Conservation (phyloP, 2,113 vertebrate species). For the Balaeniceps rex region DNA sequence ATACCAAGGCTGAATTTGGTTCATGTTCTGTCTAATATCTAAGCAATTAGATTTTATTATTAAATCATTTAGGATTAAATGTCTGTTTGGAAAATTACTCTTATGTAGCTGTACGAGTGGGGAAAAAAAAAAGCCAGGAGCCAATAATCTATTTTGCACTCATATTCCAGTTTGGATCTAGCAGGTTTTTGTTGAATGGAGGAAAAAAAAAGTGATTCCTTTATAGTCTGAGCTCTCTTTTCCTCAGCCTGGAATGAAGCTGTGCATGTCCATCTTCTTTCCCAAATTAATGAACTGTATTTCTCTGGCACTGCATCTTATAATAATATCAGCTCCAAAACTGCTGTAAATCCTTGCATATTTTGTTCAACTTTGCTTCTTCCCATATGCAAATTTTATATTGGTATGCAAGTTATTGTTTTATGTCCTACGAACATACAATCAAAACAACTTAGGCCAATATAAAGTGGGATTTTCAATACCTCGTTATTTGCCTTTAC, state of each 20-base stretch:
- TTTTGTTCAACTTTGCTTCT: background rate
- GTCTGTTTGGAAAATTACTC: background rate
- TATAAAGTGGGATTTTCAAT: background rate
- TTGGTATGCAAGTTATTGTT: background rate
- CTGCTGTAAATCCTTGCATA: background rate
- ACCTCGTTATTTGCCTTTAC: background rate
- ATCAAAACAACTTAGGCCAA: background rate
- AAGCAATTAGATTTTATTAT: background rate
- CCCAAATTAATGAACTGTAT: background rate
- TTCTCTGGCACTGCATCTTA: background rate
- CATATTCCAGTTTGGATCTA: background rate
- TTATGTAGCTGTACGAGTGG: background rate
- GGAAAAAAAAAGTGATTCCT: background rate
- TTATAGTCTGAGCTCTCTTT: background rate
- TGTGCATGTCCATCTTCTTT: background rate
- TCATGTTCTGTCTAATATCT: background rate
- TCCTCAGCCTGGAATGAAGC: background rate
- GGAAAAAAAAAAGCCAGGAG: background rate
- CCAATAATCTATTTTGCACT: background rate
- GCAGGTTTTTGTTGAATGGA: background rate
- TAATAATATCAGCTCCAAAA: background rate
- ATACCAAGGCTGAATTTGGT: background rate
- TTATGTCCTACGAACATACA: background rate
- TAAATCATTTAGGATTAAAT: background rate
- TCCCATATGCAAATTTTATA: background rate